These are phyloP conservation scores for Parnassius orleans DNA, from an alignment of 2,888 invertebrate genomes.

Conservation along the genomic window DNA sequence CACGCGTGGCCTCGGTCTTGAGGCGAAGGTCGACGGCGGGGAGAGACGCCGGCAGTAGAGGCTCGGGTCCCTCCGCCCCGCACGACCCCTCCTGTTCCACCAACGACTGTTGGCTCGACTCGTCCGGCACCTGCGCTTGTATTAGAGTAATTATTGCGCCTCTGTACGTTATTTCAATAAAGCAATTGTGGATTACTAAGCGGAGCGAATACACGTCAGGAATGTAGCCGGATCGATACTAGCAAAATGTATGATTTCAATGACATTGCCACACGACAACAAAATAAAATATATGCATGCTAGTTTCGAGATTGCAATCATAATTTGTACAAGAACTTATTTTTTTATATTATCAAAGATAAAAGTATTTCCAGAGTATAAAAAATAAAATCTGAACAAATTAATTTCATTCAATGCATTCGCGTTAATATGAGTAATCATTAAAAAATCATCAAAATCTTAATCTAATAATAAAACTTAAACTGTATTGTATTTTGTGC, in stretches of 20 bases:
- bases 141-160: slow-evolving; percentile 27
- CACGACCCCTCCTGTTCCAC: slow-evolving; percentile 54
- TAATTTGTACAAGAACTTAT: too few relatives aligned
- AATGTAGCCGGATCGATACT: background rate
- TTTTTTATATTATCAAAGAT: too few relatives aligned
- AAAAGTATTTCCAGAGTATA: too few relatives aligned
- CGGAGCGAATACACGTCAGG: background rate
- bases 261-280: too few relatives aligned
- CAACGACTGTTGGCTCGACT: slow-evolving; percentile 85
- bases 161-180: background rate
- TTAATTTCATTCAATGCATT: too few relatives aligned
- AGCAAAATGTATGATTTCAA: background rate
- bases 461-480: too few relatives aligned
- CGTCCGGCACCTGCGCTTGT: slow-evolving; percentile 84
- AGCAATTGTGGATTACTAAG: background rate
- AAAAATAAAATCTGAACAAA: too few relatives aligned
- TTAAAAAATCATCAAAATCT: too few relatives aligned
- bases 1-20: slow-evolving; percentile 81
- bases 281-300: too few relatives aligned
- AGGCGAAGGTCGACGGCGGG: slow-evolving; percentile 85
- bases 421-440: too few relatives aligned
- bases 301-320: too few relatives aligned
- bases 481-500: too few relatives aligned
- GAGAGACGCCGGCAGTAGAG: slow-evolving; percentile 58
- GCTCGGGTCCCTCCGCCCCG: slow-evolving; percentile 50